These are phyloP conservation scores for Chlorops oryzae DNA, from an alignment of 1,140 invertebrate species.

Conservation along the genomic window DNA sequence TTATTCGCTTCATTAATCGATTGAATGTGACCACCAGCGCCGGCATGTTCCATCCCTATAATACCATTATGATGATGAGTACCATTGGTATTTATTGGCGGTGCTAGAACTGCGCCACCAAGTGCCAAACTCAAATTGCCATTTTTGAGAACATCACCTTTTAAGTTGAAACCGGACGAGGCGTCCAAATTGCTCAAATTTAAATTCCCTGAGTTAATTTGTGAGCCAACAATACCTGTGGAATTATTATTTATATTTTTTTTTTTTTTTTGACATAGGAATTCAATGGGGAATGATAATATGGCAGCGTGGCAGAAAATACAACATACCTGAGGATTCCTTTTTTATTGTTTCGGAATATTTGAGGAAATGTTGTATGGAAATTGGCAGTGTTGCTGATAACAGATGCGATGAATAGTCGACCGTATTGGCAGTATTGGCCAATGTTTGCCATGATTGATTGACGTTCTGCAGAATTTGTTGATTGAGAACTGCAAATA, in stretches of 20 bases:
- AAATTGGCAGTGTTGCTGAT: conserved; percentile 49
- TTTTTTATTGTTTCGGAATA: conserved; percentile 49
- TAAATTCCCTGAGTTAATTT: conserved; percentile 27
- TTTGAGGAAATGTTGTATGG: conserved; percentile 48
- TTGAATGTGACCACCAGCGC: conserved; percentile 30
- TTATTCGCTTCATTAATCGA: conserved; percentile 41
- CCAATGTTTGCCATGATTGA: conserved; percentile 48
- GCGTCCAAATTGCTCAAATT: conserved; percentile 24
- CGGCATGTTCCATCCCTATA: conserved; percentile 40
- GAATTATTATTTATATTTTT: too few relatives aligned
- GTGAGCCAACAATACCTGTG: conserved; percentile 23
- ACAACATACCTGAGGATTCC: conserved; percentile 36
- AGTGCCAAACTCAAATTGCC: conserved; percentile 43
- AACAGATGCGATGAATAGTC: conserved; percentile 48
- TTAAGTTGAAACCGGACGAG: conserved; percentile 20
- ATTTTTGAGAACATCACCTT: conserved; percentile 43
- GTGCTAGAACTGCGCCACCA: conserved; percentile 37
- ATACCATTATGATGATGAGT: conserved; percentile 32
- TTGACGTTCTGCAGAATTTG: conserved; percentile 48
- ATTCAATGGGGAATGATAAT: neutral
- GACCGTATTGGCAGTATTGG: conserved; percentile 47
- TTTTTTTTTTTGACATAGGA: too few relatives aligned
- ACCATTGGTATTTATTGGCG: conserved; percentile 34
- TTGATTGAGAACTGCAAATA: conserved; percentile 41
- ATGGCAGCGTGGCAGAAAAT: too few relatives aligned